phyloP scores from a whole-genome alignment of 2,113 vertebrate genomes.

The Alouatta palliata region DNA sequence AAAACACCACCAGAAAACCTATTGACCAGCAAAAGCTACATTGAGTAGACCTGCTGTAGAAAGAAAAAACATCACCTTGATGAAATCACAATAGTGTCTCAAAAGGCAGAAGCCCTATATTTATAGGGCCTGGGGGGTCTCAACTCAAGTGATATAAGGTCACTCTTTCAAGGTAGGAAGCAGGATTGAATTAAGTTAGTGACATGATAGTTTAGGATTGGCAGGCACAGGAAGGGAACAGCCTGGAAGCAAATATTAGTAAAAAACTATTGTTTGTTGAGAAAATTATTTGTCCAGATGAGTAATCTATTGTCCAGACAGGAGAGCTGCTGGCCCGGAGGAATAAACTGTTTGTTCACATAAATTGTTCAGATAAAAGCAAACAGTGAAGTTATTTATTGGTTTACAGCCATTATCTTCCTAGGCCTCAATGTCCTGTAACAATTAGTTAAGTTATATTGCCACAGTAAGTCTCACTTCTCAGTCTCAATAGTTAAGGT shows the following conservation, averaged over 20 bases:
- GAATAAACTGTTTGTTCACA: not conserved
- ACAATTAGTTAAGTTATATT: not conserved
- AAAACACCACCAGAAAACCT: not conserved
- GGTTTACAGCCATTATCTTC: constrained; percentile 7
- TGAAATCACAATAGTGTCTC: not conserved
- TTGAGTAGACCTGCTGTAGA: not conserved
- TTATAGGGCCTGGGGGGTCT: not conserved
- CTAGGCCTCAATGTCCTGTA: not conserved
- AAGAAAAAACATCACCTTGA: not conserved
- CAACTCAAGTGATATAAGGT: not conserved
- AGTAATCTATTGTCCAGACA: not conserved
- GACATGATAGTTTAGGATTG: not conserved
- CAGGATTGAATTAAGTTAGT: not conserved
- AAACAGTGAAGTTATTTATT: not conserved
- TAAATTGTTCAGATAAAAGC: not conserved
- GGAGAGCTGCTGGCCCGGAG: not conserved
- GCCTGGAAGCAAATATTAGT: not conserved
- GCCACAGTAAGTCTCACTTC: not conserved
- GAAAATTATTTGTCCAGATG: not conserved
- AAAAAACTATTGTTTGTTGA: not conserved
- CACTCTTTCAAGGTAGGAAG: not conserved
- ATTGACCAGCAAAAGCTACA: not conserved
- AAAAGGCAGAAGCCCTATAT: not conserved
- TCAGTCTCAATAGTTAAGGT: not conserved
- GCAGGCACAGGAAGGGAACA: not conserved